Conservation (phyloP, 2,797 vertebrate species). For the Anolis apletophallus region DNA sequence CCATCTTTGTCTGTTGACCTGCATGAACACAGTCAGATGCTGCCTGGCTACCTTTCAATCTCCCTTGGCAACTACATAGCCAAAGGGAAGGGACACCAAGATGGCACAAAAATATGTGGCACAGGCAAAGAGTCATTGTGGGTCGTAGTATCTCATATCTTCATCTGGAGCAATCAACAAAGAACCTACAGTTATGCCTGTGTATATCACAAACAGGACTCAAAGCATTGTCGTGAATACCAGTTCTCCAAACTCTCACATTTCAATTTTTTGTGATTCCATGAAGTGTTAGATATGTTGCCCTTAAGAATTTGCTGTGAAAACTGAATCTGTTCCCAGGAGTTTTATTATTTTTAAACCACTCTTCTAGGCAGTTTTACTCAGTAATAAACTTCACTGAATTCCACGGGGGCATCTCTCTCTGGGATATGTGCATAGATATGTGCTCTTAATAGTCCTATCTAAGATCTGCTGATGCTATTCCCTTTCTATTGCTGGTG, state of each 20-base stretch:
- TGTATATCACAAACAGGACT: too few species aligned
- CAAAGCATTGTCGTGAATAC: not conserved
- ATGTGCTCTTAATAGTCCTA: not conserved
- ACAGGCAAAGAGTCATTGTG: too few species aligned
- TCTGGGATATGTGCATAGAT: not conserved
- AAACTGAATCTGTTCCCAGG: not conserved
- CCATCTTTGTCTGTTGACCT: too few species aligned
- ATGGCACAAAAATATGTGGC: too few species aligned
- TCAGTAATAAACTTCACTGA: not conserved
- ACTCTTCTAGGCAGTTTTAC: not conserved
- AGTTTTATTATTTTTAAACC: not conserved
- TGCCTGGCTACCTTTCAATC: too few species aligned
- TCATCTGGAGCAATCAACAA: too few species aligned
- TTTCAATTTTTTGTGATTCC: not conserved
- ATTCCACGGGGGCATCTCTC: not conserved
- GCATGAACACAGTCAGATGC: too few species aligned
- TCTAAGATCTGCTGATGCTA: not conserved
- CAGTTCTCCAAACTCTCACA: not conserved
- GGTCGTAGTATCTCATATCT: too few species aligned
- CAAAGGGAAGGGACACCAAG: too few species aligned
- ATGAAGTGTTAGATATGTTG: not conserved
- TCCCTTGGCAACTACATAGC: too few species aligned
- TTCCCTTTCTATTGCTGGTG: not conserved
- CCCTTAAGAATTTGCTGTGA: not conserved
- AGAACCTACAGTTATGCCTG: too few species aligned